phyloP scores from a whole-genome alignment of 2,797 vertebrate genomes.

The Chelonia mydas region DNA sequence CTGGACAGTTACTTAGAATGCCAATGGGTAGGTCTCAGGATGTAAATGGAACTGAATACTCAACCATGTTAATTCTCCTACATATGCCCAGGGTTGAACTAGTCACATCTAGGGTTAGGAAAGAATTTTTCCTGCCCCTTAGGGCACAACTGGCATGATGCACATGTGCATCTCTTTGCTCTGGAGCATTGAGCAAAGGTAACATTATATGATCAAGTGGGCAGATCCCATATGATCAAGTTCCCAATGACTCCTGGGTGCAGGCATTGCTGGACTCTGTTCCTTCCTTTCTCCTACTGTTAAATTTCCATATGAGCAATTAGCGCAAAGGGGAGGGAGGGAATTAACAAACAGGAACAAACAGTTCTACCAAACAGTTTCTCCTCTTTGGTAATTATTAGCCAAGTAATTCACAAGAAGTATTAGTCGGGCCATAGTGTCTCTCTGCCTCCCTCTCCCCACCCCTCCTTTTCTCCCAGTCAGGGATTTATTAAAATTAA shows the following conservation, averaged over 20 bases:
- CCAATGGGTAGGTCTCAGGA: background rate
- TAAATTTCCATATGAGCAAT: conserved; percentile 55
- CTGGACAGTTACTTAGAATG: background rate
- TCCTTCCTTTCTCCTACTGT: conserved; percentile 10
- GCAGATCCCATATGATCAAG: background rate
- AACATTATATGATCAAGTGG: background rate
- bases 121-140: background rate
- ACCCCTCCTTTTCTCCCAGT: conserved; percentile 78
- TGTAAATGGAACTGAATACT: background rate
- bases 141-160: rapidly evolving
- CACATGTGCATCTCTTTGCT: background rate
- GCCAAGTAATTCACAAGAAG: conserved; percentile 80
- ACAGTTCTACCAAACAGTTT: conserved; percentile 68
- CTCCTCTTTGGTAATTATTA: conserved; percentile 76
- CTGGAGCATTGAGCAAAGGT: background rate
- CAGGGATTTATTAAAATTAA: conserved; percentile 88
- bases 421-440: conserved; percentile 77
- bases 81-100: background rate
- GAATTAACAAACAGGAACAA: conserved; percentile 69
- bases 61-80: background rate
- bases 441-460: conserved; percentile 60
- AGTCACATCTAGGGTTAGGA: background rate
- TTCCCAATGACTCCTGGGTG: background rate
- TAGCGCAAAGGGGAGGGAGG: conserved; percentile 55
- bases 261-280: background rate